phyloP scores from a whole-genome alignment of 2,113 vertebrate genomes.

The Antechinus stuartii region DNA sequence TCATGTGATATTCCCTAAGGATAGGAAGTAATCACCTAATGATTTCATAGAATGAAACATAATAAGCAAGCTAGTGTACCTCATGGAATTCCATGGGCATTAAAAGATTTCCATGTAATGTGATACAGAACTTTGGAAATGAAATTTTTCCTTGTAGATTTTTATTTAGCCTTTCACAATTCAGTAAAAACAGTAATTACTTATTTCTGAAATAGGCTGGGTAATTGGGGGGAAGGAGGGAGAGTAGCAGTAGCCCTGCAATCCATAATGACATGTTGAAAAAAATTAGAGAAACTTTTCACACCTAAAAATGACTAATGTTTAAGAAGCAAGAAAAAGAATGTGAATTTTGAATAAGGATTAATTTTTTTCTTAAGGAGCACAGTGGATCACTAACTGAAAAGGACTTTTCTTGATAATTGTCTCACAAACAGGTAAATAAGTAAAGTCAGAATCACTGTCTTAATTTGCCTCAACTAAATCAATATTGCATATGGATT shows the following conservation, averaged over 20 bases:
- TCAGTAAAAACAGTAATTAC: conserved; percentile 42
- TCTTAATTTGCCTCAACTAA: conserved; percentile 37
- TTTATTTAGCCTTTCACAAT: conserved; percentile 27
- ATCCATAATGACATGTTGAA: conserved; percentile 16
- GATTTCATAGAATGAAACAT: conserved; percentile 37
- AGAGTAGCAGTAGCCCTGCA: conserved; percentile 15
- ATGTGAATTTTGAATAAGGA: conserved; percentile 17
- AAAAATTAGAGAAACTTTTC: conserved; percentile 28
- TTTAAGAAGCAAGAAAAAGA: conserved; percentile 50
- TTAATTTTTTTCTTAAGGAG: conserved; percentile 25
- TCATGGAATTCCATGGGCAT: conserved; percentile 1
- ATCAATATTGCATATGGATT: conserved; percentile 49
- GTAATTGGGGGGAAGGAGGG: background rate
- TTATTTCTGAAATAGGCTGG: conserved; percentile 26
- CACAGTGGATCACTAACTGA: conserved; percentile 12
- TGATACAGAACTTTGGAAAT: conserved; percentile 25
- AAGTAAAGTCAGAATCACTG: background rate
- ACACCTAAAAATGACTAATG: conserved; percentile 22
- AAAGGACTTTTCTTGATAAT: conserved; percentile 44
- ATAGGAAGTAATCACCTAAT: conserved; percentile 22
- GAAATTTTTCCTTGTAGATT: conserved; percentile 28
- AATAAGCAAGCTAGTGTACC: background rate
- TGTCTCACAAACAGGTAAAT: conserved; percentile 4
- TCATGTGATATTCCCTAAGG: conserved; percentile 7
- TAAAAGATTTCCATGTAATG: conserved; percentile 32